Evolutionary conservation across 1,140 invertebrate species (phyloP).

Genomic region (Whitmania pigra): DNA sequence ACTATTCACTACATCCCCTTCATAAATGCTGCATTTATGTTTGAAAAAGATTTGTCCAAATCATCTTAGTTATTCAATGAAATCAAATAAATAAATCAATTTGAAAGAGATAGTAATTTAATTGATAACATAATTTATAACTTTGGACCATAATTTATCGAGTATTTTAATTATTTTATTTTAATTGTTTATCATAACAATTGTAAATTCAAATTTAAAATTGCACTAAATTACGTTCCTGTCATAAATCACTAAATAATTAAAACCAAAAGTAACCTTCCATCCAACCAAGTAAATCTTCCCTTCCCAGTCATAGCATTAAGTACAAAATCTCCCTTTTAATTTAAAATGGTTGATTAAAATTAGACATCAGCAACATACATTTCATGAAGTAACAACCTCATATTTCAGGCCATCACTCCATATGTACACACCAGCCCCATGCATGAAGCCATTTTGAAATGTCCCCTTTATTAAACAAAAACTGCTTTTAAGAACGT

Average conservation of each 20-base stretch:
- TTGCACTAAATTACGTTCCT: no score
- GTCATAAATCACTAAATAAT: no score
- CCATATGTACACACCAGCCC: constrained; percentile 39
- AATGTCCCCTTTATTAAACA: constrained; percentile 34
- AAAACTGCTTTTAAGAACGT: neutral
- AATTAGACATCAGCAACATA: constrained; percentile 2
- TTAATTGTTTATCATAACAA: no score
- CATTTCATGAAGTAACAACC: constrained; percentile 27
- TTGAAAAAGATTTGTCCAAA: no score
- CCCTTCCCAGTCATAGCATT: constrained; percentile 41
- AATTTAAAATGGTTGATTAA: constrained; percentile 16
- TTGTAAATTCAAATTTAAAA: no score
- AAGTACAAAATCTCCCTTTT: constrained; percentile 26
- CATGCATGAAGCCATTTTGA: constrained; percentile 41
- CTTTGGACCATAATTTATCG: no score
- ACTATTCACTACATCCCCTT: constrained; percentile 39
- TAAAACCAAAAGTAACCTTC: constrained; percentile 30
- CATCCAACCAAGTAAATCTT: constrained; percentile 38
- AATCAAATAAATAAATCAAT: neutral
- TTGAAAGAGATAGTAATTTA: neutral
- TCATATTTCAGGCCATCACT: constrained; percentile 38
- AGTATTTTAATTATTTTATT: no score
- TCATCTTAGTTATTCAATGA: no score
- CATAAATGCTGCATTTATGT: constrained; percentile 33
- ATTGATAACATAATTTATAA: no score